Conservation (phyloP, 1,140 invertebrate species). For the Drosophila sturtevanti region DNA sequence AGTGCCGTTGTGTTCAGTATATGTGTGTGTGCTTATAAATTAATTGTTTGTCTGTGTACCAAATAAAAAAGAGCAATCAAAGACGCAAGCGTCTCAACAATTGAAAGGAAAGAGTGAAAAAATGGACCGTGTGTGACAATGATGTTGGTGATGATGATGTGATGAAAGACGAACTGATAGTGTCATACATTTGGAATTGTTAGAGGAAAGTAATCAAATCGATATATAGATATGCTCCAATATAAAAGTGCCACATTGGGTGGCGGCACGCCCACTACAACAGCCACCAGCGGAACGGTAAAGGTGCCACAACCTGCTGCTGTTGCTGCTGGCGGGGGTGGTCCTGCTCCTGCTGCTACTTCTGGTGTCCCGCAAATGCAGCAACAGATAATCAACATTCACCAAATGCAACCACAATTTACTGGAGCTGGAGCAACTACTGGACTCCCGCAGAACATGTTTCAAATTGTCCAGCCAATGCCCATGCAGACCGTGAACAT, state of each 20-base stretch:
- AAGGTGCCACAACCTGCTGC: constrained; percentile 46
- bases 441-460: constrained; percentile 72
- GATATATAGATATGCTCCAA: constrained; percentile 45
- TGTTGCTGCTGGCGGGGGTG: constrained; percentile 8
- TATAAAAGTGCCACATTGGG: constrained; percentile 57
- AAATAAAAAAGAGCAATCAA: neutral
- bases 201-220: neutral
- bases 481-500: constrained; percentile 94
- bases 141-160: no score
- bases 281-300: constrained; percentile 22
- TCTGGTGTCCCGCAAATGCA: constrained; percentile 46
- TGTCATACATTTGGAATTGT: neutral
- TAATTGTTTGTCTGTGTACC: neutral
- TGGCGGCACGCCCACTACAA: constrained; percentile 39
- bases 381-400: constrained; percentile 80
- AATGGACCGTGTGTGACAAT: neutral
- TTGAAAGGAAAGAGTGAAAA: constrained; percentile 6
- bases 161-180: neutral
- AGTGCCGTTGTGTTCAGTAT: neutral
- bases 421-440: constrained; percentile 21
- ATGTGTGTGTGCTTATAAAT: constrained; percentile 15
- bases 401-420: constrained; percentile 72
- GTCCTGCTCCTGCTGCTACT: constrained; percentile 33
- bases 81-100: constrained; percentile 10
- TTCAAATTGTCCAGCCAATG: constrained; percentile 81